Base-by-base conservation (phyloP, 2,888 invertebrate species). In the Habroteleia sp. region DNA sequence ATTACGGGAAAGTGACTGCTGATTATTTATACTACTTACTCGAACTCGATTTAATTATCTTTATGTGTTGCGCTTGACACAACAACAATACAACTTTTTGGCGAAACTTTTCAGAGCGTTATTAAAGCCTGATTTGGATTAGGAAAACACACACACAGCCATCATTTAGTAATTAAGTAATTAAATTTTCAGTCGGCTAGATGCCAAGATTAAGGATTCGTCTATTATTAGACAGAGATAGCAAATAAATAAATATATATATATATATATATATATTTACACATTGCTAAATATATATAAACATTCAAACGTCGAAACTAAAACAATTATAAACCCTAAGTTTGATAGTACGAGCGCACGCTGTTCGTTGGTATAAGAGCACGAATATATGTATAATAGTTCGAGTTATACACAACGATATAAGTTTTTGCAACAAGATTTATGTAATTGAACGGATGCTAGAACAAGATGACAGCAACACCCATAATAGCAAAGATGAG, bases 401-500 rank as follows among this genome's bases (percentile, higher is more conserved):
- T 56, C 33, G 31, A 50, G 58, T 66, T 54, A 35, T 58, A 58
- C 58, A 68, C 17, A 58, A 66, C 56, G 46, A 66, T 56, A 56
- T 56, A 66, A 56, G 66, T 68, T n/a, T n/a, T n/a, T 68, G 52
- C 52, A 60, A 52, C 29, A 41, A 41, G 58, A 68, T 35, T 20
- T 48, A 58, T 50, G 65, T 50, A 56, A 69, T 68, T 52, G 29
- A 69, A 72, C 31, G 42, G 17, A 68, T 52, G 52, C 42, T 60
- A 58, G 65, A 74, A 74, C 54, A 63, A 58, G 68, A 72, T 63
- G 54, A 60, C 71, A 73, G 78, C 60, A 79, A 84, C 82, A 82
- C 69, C 79, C 79, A 79, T 44, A 80, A 82, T 79, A 84, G 79
- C 79, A 79, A 83, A 72, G 79, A 84, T 72, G 74, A 83, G 78